These are phyloP conservation scores for Parasteatoda tepidariorum DNA, from an alignment of 1,140 invertebrate species.

Conservation along the genomic window DNA sequence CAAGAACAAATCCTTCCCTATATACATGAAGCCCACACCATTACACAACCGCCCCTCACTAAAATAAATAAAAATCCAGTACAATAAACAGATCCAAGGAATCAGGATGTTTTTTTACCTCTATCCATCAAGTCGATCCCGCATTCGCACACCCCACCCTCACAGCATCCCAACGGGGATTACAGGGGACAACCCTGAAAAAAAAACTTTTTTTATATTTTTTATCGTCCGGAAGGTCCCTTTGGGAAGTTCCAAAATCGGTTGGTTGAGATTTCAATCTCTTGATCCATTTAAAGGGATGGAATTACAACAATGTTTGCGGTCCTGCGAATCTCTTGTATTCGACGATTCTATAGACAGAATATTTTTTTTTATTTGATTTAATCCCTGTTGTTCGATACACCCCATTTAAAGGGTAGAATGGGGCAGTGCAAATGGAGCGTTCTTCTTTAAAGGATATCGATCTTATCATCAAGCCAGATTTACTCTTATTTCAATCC, in stretches of 20 bases:
- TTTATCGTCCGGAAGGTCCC: slow-evolving; percentile 15
- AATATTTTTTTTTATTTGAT: background rate
- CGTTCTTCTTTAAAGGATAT: slow-evolving; percentile 11
- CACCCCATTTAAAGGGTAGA: background rate
- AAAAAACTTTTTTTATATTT: slow-evolving; percentile 14
- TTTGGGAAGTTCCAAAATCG: slow-evolving; percentile 29
- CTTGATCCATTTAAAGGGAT: slow-evolving; percentile 42
- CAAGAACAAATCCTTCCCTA: background rate
- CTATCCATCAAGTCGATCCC: background rate
- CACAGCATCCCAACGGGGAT: background rate
- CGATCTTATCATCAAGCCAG: slow-evolving; percentile 12
- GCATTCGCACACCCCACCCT: background rate
- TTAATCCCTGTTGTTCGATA: background rate
- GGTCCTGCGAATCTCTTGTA: slow-evolving; percentile 2
- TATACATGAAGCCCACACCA: background rate
- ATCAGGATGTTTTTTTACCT: background rate
- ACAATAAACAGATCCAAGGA: background rate
- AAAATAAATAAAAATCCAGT: background rate
- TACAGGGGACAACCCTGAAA: background rate
- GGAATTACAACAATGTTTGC: slow-evolving; percentile 44
- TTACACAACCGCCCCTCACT: background rate
- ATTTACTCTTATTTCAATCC: background rate
- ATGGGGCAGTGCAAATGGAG: background rate
- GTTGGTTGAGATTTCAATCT: slow-evolving; percentile 29
- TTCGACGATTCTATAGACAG: background rate